Evolutionary conservation across 92 coral and sea anemone species (phyloP), one percentile per base, ranked within the genome.

Genomic region (Heliopora coerulea): DNA sequence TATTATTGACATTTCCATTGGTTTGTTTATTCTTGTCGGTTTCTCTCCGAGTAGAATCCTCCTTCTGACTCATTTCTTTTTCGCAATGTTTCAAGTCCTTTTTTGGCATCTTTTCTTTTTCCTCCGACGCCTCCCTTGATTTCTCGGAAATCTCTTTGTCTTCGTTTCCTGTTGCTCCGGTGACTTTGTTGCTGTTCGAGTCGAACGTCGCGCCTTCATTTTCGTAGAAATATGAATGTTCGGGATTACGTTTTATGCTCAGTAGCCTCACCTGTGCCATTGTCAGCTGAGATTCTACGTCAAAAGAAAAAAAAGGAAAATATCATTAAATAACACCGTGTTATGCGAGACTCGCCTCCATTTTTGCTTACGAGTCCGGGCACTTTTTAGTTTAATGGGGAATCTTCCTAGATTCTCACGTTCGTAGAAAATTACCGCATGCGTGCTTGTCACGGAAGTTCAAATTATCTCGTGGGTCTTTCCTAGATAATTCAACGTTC

Each of bases 151-250:
- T n/a, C 24, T 27, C 21, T 19, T 29, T 58, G 1, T 33, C 44
- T 15, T 30, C 32, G 44, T 61, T 27, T 13, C 31, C 41, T 65
- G 13, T 32, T 65, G 27, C 42, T 15, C 1, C 48, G 52, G 8
- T 29, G 25, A 67, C 74, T 29, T 67, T 14, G 39, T 67, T 67
- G 17, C 27, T 49, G 74, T 67, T 67, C 12, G 74, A 67, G 59
- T 67, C 74, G 21, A 49, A 56, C 8, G 59, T 26, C n/a, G 74
- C 24, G 50, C 50, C 50, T 0, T 67, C 19, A 0, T 67, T 28
- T 15, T 67, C 74, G 39, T 44, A 67, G 58, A 67, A 67, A 20
- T 67, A 67, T 18, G 74, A 67, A 25, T 34, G 35, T 29, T 49
- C 74, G 29, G 30, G 26, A 20, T 67, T 67, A 12, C 35, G 32